phyloP scores from a whole-genome alignment of 1,140 invertebrate genomes.

The Rhopalosiphum padi region DNA sequence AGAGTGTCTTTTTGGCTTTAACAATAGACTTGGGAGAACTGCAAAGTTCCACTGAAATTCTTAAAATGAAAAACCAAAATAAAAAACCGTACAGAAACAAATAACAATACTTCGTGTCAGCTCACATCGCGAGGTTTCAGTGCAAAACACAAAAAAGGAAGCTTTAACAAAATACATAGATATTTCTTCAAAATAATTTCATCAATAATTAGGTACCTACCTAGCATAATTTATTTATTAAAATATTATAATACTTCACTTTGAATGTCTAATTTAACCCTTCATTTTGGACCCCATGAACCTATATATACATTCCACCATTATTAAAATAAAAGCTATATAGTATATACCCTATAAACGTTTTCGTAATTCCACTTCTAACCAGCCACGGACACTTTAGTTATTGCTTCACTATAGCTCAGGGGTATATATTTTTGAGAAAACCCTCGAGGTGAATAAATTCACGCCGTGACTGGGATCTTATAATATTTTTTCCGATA shows the following conservation, averaged over 20 bases:
- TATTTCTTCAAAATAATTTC: not conserved
- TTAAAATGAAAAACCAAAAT: not conserved
- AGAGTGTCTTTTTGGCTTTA: not conserved
- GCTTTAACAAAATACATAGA: not conserved
- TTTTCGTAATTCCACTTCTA: not conserved
- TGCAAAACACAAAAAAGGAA: not conserved
- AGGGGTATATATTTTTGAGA: not conserved
- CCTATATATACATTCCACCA: not conserved
- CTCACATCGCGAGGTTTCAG: not conserved
- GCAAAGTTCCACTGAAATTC: not conserved
- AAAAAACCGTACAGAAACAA: not conserved
- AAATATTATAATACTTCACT: not conserved
- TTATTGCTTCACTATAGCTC: not conserved
- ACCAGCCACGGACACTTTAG: not conserved
- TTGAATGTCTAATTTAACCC: slow-evolving; percentile 21
- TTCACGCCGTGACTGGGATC: not conserved
- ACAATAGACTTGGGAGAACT: not conserved
- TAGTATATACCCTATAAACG: not conserved
- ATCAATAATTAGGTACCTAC: not conserved
- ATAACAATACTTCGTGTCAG: not conserved
- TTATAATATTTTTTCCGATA: not conserved
- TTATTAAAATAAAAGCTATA: slow-evolving; percentile 12
- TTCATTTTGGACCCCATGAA: not conserved
- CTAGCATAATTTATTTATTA: not conserved
- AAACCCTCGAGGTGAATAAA: slow-evolving; percentile 28